Conservation (phyloP, 1,140 invertebrate species). For the Batillaria attramentaria region DNA sequence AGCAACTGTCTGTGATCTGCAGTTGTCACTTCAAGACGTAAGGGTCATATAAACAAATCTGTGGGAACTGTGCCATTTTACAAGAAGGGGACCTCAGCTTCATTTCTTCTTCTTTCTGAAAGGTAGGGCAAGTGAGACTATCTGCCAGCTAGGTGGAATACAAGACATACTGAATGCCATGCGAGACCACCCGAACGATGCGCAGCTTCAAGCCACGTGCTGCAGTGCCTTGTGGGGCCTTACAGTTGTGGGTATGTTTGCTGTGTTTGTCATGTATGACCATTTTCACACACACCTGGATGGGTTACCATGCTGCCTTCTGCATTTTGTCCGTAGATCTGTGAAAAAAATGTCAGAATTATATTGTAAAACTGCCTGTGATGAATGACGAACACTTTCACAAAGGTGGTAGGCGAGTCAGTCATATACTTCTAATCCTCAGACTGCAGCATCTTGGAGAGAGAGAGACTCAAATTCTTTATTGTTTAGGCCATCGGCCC, state of each 20-base stretch:
- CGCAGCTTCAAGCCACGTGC: constrained; percentile 53
- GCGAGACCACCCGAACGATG: constrained; percentile 49
- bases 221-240: constrained; percentile 67
- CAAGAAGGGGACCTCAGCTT: neutral
- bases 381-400: too few species aligned
- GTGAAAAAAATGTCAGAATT: too few species aligned
- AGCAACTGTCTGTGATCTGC: too few species aligned
- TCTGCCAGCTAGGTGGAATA: constrained; percentile 60
- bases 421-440: too few species aligned
- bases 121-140: constrained; percentile 54
- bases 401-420: too few species aligned
- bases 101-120: constrained; percentile 22
- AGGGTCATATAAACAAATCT: neutral
- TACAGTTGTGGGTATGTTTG: constrained; percentile 56
- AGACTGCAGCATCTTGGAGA: too few species aligned
- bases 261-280: neutral
- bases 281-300: too few species aligned
- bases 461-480: too few species aligned
- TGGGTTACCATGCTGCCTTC: too few species aligned
- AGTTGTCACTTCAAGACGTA: neutral
- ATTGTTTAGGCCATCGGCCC: too few species aligned
- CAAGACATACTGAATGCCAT: constrained; percentile 58
- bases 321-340: too few species aligned
- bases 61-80: neutral
- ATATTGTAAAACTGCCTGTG: too few species aligned